Evolutionary conservation across 2,113 vertebrate species (phyloP), one percentile per base, ranked within the genome.

Genomic region (Saimiri boliviensis): DNA sequence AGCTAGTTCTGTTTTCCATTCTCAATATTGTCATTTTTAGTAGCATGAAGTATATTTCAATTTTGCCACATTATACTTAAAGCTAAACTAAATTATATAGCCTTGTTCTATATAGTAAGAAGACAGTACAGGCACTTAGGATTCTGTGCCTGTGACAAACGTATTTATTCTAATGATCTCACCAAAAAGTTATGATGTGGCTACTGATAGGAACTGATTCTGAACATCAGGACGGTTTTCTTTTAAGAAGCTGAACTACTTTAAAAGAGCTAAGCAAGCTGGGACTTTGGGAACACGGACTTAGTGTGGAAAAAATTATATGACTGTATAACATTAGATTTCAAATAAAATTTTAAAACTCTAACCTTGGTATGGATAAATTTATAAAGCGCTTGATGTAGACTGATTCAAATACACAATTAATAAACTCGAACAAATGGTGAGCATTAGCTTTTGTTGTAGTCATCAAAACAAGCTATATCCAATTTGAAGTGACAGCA

Each of bases 141-240:
- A 35, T 47, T 49, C 77, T 84, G 16, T 63, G 68, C 79, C 86
- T 94, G 23, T 89, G 49, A 92, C 49, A 93, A 86, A 80, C 60
- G n/a, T 56, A 85, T 96, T 91, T 95, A 81, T 89, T 89, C 17
- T 76, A 82, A 94, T 47, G 19, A n/a, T 13, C 30, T 71, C 7
- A 47, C 8, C 7, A 35, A 11, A 45, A 25, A 58, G 49, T 58
- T 87, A 66, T n/a, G 21, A 32, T 89, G n/a, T 80, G 91, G 74
- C 27, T 94, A 81, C 74, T 73, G 54, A 89, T 83, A 93, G 92
- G 40, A 91, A 92, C 32, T 87, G 93, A 92, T 81, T 94, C 60
- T 93, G 40, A 94, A 91, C 70, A 93, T 79, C 32, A 74, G 84
- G 74, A 86, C 12, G 76, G 71, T 89, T 86, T 93, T 73, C 77